Conservation (phyloP, 1,140 invertebrate genomes). For the Teleogryllus occipitalis region DNA sequence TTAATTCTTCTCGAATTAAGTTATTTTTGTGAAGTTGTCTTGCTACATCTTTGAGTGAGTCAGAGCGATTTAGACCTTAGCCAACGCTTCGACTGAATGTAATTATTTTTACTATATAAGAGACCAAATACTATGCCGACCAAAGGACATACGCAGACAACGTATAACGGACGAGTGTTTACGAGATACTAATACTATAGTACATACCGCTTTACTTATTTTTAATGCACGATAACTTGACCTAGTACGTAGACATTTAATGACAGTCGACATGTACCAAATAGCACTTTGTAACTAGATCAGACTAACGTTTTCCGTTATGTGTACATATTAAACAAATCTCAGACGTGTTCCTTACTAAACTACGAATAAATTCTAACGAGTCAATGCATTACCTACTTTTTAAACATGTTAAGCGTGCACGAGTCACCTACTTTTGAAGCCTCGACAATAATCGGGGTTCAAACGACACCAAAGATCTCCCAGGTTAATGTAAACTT, state of each 20-base stretch:
- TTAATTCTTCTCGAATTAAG: conserved; percentile 5
- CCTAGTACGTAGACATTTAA: too few relatives aligned
- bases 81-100: not conserved
- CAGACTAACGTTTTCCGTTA: not conserved
- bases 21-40: not conserved
- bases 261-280: too few relatives aligned
- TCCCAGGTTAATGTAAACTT: not conserved
- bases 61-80: not conserved
- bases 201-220: not conserved
- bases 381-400: not conserved
- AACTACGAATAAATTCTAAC: not conserved
- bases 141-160: not conserved
- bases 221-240: too few relatives aligned
- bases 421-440: not conserved
- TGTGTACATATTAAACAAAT: not conserved
- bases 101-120: not conserved
- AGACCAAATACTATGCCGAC: not conserved
- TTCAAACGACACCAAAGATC: conserved; percentile 4
- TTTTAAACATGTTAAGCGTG: not conserved
- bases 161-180: not conserved
- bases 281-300: not conserved
- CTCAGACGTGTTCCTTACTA: not conserved
- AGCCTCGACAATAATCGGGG: not conserved
- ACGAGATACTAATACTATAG: not conserved
- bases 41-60: conserved; percentile 4